Conservation (phyloP, 2,113 vertebrate species). For the Herpailurus yagouaroundi region DNA sequence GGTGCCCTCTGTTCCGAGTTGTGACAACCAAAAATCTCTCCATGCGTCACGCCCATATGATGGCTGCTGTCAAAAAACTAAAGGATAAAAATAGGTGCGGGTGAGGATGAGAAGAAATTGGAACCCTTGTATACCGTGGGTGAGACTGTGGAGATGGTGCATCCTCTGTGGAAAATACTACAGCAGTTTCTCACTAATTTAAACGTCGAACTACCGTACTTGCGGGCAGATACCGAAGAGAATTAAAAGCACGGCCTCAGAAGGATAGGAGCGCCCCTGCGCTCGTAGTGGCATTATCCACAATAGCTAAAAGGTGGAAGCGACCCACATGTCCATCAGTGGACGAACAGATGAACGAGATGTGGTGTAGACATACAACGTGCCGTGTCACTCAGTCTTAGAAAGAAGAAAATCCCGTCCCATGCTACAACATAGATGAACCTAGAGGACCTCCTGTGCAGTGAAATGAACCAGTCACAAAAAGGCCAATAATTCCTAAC, state of each 20-base stretch:
- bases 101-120: not conserved
- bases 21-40: not conserved
- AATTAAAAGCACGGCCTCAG: not conserved
- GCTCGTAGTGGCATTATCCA: not conserved
- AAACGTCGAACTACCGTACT: not conserved
- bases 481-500: not conserved
- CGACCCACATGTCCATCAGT: not conserved
- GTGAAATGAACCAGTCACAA: not conserved
- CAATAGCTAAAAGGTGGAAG: not conserved
- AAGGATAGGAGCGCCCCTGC: not conserved
- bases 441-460: not conserved
- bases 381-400: not conserved
- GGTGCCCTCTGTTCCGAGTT: not conserved
- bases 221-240: not conserved
- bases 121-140: not conserved
- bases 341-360: not conserved
- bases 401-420: not conserved
- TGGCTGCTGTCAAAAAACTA: not conserved
- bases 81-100: not conserved
- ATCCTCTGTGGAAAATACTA: not conserved
- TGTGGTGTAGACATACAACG: too few relatives aligned
- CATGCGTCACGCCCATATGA: too few relatives aligned
- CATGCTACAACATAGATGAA: not conserved
- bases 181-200: not conserved
- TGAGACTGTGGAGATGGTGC: not conserved